Percentiles rank a stretch among this genome's conserved stretches.
Conservation (phyloP, 1,140 invertebrate genomes). For the Neodiprion virginianus region DNA sequence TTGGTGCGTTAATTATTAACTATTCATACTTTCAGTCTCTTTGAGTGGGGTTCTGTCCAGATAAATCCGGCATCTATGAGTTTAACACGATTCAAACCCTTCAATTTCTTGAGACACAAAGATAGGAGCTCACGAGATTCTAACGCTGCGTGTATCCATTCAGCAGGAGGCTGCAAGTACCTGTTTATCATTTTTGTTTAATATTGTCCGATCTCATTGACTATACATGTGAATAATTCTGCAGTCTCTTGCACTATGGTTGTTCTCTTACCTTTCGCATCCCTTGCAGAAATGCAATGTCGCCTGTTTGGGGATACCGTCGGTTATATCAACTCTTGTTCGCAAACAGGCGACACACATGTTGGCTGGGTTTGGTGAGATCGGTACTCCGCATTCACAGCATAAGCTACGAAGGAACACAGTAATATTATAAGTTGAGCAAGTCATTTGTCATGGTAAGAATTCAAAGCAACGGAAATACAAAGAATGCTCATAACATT, state of each 20-base stretch:
- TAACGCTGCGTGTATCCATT: constrained; percentile 88
- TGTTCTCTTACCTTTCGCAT: constrained; percentile 77
- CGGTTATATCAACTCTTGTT: constrained; percentile 92
- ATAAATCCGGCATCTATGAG: constrained; percentile 96
- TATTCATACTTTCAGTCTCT: constrained; percentile 83
- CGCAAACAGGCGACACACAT: constrained; percentile 96
- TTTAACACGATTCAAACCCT: constrained; percentile 89
- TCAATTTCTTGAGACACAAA: constrained; percentile 93
- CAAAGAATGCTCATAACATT: neutral
- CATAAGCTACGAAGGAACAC: constrained; percentile 68
- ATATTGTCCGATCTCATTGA: neutral
- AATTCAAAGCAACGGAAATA: neutral
- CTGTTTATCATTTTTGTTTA: constrained; percentile 55
- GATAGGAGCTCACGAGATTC: constrained; percentile 94
- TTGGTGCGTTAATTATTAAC: neutral
- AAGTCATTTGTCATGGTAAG: no score
- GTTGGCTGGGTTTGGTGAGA: constrained; percentile 95
- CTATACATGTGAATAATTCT: neutral
- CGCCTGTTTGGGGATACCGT: constrained; percentile 94
- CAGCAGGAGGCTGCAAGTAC: constrained; percentile 91
- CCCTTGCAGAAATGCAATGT: constrained; percentile 89
- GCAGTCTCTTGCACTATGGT: neutral
- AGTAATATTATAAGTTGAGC: constrained; percentile 2
- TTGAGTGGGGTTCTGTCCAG: constrained; percentile 99
- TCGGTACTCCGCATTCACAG: constrained; percentile 80